phyloP scores from a whole-genome alignment of 2,888 invertebrate species.

The Cheilosia urbana region DNA sequence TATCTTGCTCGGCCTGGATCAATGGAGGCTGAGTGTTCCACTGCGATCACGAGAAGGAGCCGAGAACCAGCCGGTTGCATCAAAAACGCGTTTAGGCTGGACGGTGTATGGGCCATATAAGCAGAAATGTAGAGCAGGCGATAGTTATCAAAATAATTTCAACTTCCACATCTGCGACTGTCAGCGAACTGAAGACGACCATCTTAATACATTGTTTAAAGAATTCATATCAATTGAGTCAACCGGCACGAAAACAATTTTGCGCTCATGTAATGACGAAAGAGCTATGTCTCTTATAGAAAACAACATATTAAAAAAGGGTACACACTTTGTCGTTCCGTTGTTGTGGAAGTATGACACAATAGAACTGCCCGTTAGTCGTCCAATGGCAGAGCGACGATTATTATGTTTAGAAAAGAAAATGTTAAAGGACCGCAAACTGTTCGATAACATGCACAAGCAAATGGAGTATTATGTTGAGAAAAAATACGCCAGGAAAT shows the following conservation, averaged over 20 bases:
- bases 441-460: slow-evolving; percentile 12
- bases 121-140: background rate
- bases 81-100: slow-evolving; percentile 35
- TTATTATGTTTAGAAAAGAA: slow-evolving; percentile 12
- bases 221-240: slow-evolving; percentile 23
- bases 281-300: too few relatives aligned
- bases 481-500: slow-evolving; percentile 32
- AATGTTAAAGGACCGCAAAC: slow-evolving; percentile 5
- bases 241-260: background rate
- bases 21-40: slow-evolving; percentile 22
- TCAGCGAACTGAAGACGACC: too few relatives aligned
- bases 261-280: background rate
- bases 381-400: slow-evolving; percentile 41
- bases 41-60: slow-evolving; percentile 8
- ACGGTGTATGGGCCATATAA: background rate
- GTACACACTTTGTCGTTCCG: too few relatives aligned
- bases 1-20: slow-evolving; percentile 22
- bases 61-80: slow-evolving; percentile 14
- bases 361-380: slow-evolving; percentile 14
- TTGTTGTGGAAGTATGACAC: too few relatives aligned
- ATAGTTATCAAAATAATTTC: background rate
- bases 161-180: slow-evolving; percentile 32
- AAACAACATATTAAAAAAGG: too few relatives aligned
- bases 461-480: slow-evolving; percentile 33
- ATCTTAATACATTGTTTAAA: slow-evolving; percentile 5